Conservation (phyloP, 1,140 invertebrate species). For the Lucilia sericata region DNA sequence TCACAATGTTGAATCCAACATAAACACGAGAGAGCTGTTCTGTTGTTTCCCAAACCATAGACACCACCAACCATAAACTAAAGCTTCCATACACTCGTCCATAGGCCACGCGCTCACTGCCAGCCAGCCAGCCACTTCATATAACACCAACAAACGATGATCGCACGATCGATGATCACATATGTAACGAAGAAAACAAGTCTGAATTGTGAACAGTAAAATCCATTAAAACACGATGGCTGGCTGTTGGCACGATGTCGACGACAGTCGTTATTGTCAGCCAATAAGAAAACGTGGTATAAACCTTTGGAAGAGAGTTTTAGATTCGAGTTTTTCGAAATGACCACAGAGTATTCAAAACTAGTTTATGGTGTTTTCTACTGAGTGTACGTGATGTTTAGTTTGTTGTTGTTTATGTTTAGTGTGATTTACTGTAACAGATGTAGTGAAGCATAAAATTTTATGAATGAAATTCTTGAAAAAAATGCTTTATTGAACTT, state of each 20-base stretch:
- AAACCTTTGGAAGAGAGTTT: neutral
- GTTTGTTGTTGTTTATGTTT: neutral
- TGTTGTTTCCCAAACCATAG: neutral
- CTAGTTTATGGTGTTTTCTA: neutral
- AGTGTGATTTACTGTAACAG: conserved; percentile 22
- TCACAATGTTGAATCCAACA: neutral
- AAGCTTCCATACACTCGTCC: neutral
- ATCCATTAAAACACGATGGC: neutral
- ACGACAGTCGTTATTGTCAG: conserved; percentile 22
- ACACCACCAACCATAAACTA: conserved; percentile 1
- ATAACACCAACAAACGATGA: neutral
- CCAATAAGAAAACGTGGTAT: conserved; percentile 37
- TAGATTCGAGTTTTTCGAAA: neutral
- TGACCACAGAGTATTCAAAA: conserved; percentile 23
- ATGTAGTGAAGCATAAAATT: conserved; percentile 43
- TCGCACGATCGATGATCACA: neutral
- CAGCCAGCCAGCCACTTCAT: conserved; percentile 38
- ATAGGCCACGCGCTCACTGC: conserved; percentile 38
- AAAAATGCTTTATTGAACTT: neutral
- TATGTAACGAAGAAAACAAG: neutral
- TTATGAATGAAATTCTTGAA: conserved; percentile 47
- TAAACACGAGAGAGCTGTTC: neutral
- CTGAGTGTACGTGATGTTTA: neutral
- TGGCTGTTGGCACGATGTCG: conserved; percentile 2
- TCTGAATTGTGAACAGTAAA: neutral